A percentile compares a stretch with the other conserved stretches of the same genome.
phyloP scores from a whole-genome alignment of 2,888 invertebrate species.

The Cancer borealis region DNA sequence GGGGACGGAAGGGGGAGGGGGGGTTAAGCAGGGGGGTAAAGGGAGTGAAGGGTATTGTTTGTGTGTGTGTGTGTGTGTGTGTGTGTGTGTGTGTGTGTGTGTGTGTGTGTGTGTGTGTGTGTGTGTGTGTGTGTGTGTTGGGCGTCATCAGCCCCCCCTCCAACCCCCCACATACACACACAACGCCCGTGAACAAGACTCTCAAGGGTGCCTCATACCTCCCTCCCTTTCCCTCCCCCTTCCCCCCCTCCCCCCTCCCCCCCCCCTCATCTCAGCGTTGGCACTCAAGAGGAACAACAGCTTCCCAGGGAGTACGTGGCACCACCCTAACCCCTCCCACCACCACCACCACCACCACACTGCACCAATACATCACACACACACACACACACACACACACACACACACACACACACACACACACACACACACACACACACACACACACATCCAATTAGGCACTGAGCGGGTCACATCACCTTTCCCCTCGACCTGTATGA shows the following conservation, averaged over 20 bases:
- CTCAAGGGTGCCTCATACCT: not conserved
- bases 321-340: not conserved
- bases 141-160: not conserved
- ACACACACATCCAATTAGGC: conserved; percentile 6
- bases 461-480: not conserved
- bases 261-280: not conserved
- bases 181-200: conserved; percentile 17
- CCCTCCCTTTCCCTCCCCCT: no score
- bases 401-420: not conserved
- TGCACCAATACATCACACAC: not conserved
- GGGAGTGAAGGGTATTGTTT: not conserved
- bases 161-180: not conserved
- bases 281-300: not conserved
- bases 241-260: no score
- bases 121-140: conserved; percentile 12
- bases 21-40: not conserved
- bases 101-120: conserved; percentile 26
- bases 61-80: conserved; percentile 52
- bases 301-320: not conserved
- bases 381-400: not conserved
- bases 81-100: conserved; percentile 57
- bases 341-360: not conserved
- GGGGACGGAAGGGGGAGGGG: not conserved
- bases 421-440: conserved; percentile 6
- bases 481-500: not conserved